Conservation (phyloP, 2,797 vertebrate species). For the Mallotus villosus region DNA sequence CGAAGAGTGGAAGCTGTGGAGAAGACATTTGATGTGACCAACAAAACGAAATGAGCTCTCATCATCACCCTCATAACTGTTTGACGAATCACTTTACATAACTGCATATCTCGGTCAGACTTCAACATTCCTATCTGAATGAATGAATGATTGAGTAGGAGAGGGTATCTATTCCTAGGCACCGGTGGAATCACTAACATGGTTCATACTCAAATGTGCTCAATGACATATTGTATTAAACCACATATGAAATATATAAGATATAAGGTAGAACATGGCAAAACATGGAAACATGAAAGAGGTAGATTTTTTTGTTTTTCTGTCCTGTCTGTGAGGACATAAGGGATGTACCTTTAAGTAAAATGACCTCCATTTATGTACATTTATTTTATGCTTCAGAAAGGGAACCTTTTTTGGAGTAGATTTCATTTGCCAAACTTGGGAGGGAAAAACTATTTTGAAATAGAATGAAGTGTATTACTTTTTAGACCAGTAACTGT, state of each 20-base stretch:
- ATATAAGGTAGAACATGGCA: background rate
- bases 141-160: background rate
- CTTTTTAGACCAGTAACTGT: too few relatives aligned
- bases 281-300: background rate
- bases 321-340: too few relatives aligned
- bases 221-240: background rate
- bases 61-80: background rate
- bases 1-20: background rate
- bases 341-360: too few relatives aligned
- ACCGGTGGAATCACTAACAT: background rate
- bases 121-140: background rate
- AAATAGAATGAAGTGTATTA: too few relatives aligned
- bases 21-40: background rate
- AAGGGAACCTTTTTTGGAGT: too few relatives aligned
- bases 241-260: background rate
- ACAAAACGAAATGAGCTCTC: slow-evolving; percentile 1
- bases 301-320: too few relatives aligned
- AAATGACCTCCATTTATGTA: too few relatives aligned
- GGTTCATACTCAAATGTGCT: background rate
- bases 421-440: too few relatives aligned
- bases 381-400: too few relatives aligned
- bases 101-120: background rate
- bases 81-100: background rate
- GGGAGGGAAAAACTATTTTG: too few relatives aligned
- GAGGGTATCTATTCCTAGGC: background rate